A percentile compares a stretch with the other conserved stretches of the same genome.
These are phyloP conservation scores for Argopecten irradians DNA, from an alignment of 1,140 invertebrate genomes.

Conservation along the genomic window DNA sequence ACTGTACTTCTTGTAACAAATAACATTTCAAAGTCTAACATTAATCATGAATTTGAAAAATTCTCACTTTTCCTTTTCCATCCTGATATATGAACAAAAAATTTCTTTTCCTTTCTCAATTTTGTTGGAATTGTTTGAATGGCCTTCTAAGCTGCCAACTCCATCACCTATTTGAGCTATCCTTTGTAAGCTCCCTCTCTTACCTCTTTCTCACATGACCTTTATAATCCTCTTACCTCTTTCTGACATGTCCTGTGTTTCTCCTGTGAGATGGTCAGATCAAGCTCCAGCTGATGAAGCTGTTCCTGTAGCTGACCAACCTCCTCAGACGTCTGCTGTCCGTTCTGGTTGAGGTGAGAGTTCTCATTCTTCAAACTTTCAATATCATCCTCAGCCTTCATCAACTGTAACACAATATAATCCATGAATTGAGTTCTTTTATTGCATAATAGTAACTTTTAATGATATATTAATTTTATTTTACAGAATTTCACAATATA, in stretches of 20 bases:
- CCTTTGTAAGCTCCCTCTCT: not conserved
- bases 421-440: not conserved
- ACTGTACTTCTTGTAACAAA: not conserved
- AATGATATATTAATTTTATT: not conserved
- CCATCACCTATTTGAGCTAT: not conserved
- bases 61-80: too few species aligned
- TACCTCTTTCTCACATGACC: not conserved
- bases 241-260: conserved; percentile 76
- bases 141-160: not conserved
- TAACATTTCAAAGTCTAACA: too few species aligned
- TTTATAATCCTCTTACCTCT: conserved; percentile 61
- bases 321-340: conserved; percentile 57
- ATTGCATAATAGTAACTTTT: not conserved
- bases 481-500: not conserved
- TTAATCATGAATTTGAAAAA: too few species aligned
- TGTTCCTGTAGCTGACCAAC: conserved; percentile 66
- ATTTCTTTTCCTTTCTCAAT: not conserved
- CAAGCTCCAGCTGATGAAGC: conserved; percentile 71
- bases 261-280: conserved; percentile 74
- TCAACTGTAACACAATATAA: conserved; percentile 58
- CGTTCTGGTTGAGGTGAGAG: conserved; percentile 63
- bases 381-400: conserved; percentile 71
- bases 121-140: not conserved
- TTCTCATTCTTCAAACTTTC: conserved; percentile 71
- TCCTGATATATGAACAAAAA: not conserved